Conservation (phyloP, 2,888 invertebrate genomes). For the Elysia crispata region DNA sequence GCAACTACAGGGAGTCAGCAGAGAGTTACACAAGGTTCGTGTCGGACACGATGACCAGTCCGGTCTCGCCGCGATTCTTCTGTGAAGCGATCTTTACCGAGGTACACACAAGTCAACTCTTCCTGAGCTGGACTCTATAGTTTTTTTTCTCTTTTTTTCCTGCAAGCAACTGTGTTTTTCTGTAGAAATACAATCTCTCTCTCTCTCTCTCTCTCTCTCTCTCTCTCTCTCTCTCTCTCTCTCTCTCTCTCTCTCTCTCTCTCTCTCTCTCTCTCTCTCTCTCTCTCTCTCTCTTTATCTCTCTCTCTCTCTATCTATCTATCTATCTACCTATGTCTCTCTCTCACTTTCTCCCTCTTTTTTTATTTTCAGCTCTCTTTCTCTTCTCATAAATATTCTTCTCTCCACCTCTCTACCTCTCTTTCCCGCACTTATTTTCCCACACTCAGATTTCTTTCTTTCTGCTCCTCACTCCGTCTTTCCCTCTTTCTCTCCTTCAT, state of each 20-base stretch:
- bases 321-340: no score
- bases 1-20: no score
- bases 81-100: no score
- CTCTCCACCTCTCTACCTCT: slow-evolving; percentile 15
- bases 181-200: not conserved
- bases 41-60: no score
- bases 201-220: slow-evolving; percentile 20
- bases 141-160: not conserved
- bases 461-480: not conserved
- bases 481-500: slow-evolving; percentile 12
- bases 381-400: no score
- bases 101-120: no score
- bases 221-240: slow-evolving; percentile 22
- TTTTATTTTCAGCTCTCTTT: not conserved
- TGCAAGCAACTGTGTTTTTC: not conserved
- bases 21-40: no score
- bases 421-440: slow-evolving; percentile 12
- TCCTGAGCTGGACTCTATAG: not conserved
- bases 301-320: not conserved
- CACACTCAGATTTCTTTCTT: slow-evolving; percentile 24
- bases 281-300: slow-evolving; percentile 14
- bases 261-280: slow-evolving; percentile 10
- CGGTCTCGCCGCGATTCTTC: no score
- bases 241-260: slow-evolving; percentile 34
- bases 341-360: not conserved